Conservation (phyloP, 1,140 invertebrate species). For the Wasmannia auropunctata region DNA sequence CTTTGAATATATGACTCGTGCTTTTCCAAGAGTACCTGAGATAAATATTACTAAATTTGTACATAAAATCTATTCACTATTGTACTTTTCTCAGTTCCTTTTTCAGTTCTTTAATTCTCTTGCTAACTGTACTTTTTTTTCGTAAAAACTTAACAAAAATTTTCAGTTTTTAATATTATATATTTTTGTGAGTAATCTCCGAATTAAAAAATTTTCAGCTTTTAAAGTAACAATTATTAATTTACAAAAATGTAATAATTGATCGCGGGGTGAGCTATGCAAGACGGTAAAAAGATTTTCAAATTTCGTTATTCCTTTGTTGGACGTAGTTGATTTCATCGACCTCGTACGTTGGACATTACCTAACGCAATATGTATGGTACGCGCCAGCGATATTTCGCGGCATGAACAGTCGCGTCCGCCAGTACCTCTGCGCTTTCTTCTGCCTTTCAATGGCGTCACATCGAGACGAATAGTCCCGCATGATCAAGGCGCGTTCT, state of each 20-base stretch:
- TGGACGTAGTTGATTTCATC: background rate
- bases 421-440: background rate
- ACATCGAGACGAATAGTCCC: conserved; percentile 9
- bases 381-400: background rate
- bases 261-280: background rate
- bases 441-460: conserved; percentile 2
- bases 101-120: background rate
- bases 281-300: background rate
- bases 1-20: background rate
- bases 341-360: background rate
- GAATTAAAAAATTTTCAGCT: background rate
- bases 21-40: background rate
- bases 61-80: background rate
- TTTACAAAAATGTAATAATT: background rate
- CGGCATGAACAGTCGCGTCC: background rate
- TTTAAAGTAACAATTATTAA: background rate
- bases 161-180: background rate
- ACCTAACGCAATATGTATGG: background rate
- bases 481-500: conserved; percentile 17
- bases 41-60: background rate
- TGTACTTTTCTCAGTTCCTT: background rate
- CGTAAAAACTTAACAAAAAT: background rate
- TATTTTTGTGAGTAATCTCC: background rate
- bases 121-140: background rate
- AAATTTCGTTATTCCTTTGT: background rate